phyloP scores from a whole-genome alignment of 2,797 vertebrate genomes.

The Chelonia mydas region DNA sequence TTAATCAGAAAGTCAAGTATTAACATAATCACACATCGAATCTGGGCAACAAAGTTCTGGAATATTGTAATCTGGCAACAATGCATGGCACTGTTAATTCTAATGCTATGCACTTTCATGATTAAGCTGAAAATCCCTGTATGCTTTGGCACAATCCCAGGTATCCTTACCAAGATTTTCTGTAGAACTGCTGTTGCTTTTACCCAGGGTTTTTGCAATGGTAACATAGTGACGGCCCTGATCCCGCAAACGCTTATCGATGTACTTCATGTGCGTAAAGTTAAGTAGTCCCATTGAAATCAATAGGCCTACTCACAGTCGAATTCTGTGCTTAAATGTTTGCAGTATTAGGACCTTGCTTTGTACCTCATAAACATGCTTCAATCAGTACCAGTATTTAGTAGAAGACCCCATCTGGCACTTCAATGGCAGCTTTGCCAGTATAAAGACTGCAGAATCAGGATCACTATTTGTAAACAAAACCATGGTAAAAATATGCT shows the following conservation, averaged over 20 bases:
- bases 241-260: background rate
- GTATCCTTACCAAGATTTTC: background rate
- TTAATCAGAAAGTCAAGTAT: background rate
- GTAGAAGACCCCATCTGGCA: background rate
- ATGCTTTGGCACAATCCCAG: background rate
- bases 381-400: rapidly evolving
- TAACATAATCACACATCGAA: background rate
- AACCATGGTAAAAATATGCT: background rate
- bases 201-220: background rate
- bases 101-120: rapidly evolving
- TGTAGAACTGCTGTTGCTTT: background rate
- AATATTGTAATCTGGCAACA: background rate
- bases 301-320: background rate
- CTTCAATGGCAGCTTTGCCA: rapidly evolving
- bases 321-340: background rate
- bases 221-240: background rate
- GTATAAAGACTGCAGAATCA: background rate
- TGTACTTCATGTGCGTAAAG: background rate
- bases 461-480: background rate
- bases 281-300: background rate
- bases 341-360: background rate
- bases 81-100: background rate
- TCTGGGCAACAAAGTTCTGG: background rate
- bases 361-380: background rate
- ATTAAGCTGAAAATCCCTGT: background rate